Conservation (phyloP, 2,113 vertebrate genomes). For the Gorsachius goisagi region DNA sequence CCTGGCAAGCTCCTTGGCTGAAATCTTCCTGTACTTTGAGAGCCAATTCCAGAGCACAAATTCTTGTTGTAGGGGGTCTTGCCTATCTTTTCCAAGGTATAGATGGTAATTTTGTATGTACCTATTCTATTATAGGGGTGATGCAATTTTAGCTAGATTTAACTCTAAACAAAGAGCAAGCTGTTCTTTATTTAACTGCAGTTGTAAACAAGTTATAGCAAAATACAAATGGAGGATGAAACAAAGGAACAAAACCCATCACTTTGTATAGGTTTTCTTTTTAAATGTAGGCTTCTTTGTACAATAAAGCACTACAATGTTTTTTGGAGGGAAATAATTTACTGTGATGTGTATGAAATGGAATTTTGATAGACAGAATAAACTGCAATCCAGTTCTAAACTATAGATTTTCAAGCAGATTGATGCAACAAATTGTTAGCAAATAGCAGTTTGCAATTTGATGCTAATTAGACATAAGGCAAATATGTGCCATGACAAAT, state of each 20-base stretch:
- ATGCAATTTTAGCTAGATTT: background rate
- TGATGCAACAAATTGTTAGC: slow-evolving; percentile 88
- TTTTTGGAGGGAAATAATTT: slow-evolving; percentile 70
- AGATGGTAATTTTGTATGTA: background rate
- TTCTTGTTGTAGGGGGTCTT: background rate
- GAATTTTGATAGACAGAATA: slow-evolving; percentile 80
- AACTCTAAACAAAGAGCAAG: background rate
- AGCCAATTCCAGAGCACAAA: background rate
- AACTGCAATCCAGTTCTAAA: slow-evolving; percentile 80
- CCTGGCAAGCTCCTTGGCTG: background rate
- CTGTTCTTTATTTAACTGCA: background rate
- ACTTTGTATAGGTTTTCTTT: background rate
- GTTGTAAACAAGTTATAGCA: background rate
- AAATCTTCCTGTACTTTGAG: background rate
- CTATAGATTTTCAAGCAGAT: slow-evolving; percentile 87
- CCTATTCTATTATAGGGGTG: background rate
- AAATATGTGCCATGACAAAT: slow-evolving; percentile 87
- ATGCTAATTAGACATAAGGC: slow-evolving; percentile 89
- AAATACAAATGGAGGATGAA: background rate
- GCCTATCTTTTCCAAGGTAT: background rate
- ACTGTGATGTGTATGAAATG: slow-evolving; percentile 73
- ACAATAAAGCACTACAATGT: slow-evolving; percentile 25
- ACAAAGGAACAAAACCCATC: background rate
- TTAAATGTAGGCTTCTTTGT: slow-evolving; percentile 51
- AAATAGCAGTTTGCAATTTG: slow-evolving; percentile 89